Evolutionary conservation across 2,888 invertebrate genomes (phyloP), one percentile per base, ranked within the genome.

Genomic region (Macrosoma leucophasiata): DNA sequence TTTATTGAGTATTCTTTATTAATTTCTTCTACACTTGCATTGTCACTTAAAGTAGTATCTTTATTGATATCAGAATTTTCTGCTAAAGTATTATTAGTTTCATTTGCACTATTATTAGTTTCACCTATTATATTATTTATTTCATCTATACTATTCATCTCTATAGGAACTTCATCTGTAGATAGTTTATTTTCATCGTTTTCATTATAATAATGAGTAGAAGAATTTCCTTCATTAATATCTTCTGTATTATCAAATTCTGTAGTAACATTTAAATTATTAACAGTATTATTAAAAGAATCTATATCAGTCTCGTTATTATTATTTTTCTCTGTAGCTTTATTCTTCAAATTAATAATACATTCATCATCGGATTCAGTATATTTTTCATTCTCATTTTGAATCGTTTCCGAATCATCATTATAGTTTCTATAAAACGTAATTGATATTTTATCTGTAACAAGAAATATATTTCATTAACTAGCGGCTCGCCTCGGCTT

Each of bases 371-470:
- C 15, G n/a, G 31, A n/a, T 10, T 27, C 13, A 23, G 7, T 26
- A 1, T 24, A 12, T 21, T 39, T n/a, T 13, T 11, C 10, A 17
- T 30, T 20, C 18, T 23, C 30, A 14, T 36, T 25, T 10, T 13
- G 29, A 5, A 24, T 27, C 13, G 5, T 7, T 10, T 33, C 28
- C 19, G 24, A 34, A 30, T 7, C 14, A 11, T 13, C 11, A n/a
- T 24, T 17, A 10, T 24, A 20, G 6, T 28, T 21, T n/a, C n/a
- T n/a, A n/a, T n/a, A n/a, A n/a, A n/a, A n/a, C n/a, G n/a, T n/a
- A n/a, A n/a, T n/a, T n/a, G n/a, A n/a, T n/a, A n/a, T n/a, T n/a
- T n/a, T n/a, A n/a, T n/a, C n/a, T n/a, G n/a, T n/a, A n/a, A n/a
- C n/a, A n/a, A n/a, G n/a, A n/a, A n/a, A n/a, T n/a, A n/a, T n/a